Evolutionary conservation across 2,888 invertebrate genomes (phyloP).

Genomic region (Tachina fera): DNA sequence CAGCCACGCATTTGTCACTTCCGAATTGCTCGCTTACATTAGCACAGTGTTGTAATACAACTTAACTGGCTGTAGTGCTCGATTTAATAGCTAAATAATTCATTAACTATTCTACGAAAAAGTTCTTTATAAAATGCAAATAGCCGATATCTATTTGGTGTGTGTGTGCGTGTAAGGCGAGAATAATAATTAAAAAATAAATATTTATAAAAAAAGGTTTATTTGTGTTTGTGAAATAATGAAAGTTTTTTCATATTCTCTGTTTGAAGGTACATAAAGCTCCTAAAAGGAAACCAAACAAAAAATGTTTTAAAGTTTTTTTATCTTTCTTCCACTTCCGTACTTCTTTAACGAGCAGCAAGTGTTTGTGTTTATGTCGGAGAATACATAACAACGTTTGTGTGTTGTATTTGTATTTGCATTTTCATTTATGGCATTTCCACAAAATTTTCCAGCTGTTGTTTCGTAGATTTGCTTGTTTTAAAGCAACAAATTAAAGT

Average conservation of each 20-base stretch:
- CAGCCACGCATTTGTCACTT: constrained; percentile 39
- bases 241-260: background rate
- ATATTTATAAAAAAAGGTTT: background rate
- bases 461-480: background rate
- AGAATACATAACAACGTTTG: background rate
- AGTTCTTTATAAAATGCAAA: background rate
- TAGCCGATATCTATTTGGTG: background rate
- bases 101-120: background rate
- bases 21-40: constrained; percentile 32
- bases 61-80: background rate
- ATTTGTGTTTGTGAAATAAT: constrained; percentile 3
- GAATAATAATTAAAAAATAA: background rate
- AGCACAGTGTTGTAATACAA: background rate
- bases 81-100: background rate
- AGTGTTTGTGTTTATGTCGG: background rate
- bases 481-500: background rate
- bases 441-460: constrained; percentile 13
- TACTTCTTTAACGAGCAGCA: background rate
- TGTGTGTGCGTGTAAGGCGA: background rate
- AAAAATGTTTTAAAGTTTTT: constrained; percentile 10
- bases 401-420: background rate
- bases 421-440: background rate
- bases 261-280: background rate
- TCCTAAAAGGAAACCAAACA: background rate
- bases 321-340: background rate